These are phyloP conservation scores for Leptopilina boulardi DNA, from an alignment of 1,140 invertebrate species.

Conservation along the genomic window DNA sequence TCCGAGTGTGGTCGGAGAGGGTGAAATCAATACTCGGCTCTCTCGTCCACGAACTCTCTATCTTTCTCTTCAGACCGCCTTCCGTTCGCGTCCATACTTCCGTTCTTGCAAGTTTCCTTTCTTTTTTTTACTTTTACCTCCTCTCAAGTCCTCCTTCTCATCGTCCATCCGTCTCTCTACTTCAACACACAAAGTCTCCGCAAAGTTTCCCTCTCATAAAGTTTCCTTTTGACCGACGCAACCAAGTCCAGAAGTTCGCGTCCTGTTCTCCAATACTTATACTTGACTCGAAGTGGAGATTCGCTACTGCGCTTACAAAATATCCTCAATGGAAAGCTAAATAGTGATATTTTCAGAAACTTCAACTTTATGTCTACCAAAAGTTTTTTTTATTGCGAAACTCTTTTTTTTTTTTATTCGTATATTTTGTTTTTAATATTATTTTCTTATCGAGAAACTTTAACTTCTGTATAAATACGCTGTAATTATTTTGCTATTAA, in stretches of 20 bases:
- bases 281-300: constrained; percentile 1
- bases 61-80: constrained; percentile 41
- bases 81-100: constrained; percentile 39
- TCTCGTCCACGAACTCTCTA: constrained; percentile 58
- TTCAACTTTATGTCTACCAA: not conserved
- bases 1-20: constrained; percentile 62
- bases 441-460: not conserved
- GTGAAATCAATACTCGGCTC: constrained; percentile 68
- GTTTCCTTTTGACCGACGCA: not conserved
- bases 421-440: not conserved
- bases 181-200: not conserved
- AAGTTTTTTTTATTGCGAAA: not conserved
- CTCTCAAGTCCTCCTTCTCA: not conserved
- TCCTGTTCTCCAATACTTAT: constrained; percentile 18
- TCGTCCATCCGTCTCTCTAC: not conserved
- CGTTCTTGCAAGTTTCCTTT: not conserved
- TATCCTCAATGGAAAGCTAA: not conserved
- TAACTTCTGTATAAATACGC: too few species aligned
- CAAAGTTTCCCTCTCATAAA: not conserved
- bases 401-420: not conserved
- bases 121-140: not conserved
- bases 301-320: not conserved
- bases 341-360: not conserved
- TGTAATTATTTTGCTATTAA: too few species aligned
- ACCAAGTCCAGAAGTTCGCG: constrained; percentile 14